Base-by-base conservation (phyloP, 2,888 invertebrate genomes). In the Drosophila mimetica region DNA sequence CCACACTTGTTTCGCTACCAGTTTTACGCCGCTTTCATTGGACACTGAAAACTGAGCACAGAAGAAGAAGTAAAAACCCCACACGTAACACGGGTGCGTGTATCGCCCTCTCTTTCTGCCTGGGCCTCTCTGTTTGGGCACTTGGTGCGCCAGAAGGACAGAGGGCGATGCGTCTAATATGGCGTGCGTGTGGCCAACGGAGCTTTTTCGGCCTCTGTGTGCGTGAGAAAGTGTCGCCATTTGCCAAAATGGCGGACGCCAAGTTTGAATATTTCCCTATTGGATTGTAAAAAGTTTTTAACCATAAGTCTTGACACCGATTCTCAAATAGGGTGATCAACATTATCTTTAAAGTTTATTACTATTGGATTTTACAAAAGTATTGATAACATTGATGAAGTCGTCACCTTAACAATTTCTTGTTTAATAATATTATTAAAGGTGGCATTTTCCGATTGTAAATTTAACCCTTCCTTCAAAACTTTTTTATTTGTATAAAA, bases 21-120 rank as follows among this genome's bases (percentile, higher is more conserved):
- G 91, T 90, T 86, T 91, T 91, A 91, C 91, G 91, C 91, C 83
- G 60, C 80, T 89, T 84, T 89, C 89, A 91, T 91, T 91, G 91
- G 91, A 66, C 82, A 71, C 67, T 61, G 46, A 39, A 59, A 41
- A 42, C 34, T 28, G 55, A 42, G 55, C 51, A 48, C 34, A 59
- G 44, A 32, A 50, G 48, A 61, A 39, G 18, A 63, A 65, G 14
- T 52, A 44, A 46, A 53, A 46, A 37, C 60, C 59, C 67, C 36
- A 67, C 71, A 54, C 57, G 69, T 69, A 79, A 76, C 63, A 74
- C 82, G 86, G 77, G 82, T 80, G 83, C 75, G 75, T 59, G 70
- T 22, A 57, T 50, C 32, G 42, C 51, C 25, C 65, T 51, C 64
- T 64, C 50, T 28, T n/a, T 51, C 50, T n/a, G 37, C 11, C 57